These are phyloP conservation scores for Melanogrammus aeglefinus DNA, from an alignment of 2,797 vertebrate genomes.

Conservation along the genomic window DNA sequence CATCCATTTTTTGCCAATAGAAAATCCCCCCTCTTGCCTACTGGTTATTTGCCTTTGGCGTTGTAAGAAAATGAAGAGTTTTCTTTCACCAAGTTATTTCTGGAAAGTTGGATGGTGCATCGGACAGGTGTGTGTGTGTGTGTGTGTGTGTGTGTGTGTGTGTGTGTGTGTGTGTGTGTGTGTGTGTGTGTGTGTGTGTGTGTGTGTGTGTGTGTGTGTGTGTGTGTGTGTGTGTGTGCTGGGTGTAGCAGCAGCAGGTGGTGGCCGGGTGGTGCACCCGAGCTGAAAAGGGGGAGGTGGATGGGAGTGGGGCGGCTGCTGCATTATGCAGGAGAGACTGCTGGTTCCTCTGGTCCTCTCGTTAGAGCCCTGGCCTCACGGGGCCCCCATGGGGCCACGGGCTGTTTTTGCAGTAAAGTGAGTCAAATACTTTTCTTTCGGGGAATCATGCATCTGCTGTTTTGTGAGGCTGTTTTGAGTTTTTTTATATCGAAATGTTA, in stretches of 20 bases:
- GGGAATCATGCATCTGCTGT: neutral
- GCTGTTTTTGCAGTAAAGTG: no score
- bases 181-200: slow-evolving; percentile 6
- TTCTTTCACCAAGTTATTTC: slow-evolving; percentile 3
- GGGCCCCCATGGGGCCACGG: no score
- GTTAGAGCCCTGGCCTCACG: no score
- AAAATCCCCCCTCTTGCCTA: slow-evolving; percentile 24
- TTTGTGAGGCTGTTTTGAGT: neutral
- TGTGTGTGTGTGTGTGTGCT: neutral
- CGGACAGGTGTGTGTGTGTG: neutral
- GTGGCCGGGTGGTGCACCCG: neutral
- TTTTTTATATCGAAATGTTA: neutral
- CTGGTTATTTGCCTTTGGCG: slow-evolving; percentile 21
- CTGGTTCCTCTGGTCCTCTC: no score
- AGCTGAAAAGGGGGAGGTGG: neutral
- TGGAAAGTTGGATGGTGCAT: slow-evolving; percentile 23
- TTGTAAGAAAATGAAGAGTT: slow-evolving; percentile 15
- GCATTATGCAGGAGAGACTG: slow-evolving; percentile 2
- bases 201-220: neutral
- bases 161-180: neutral
- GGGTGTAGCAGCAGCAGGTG: slow-evolving; percentile 24
- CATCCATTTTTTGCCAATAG: neutral
- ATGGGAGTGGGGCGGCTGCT: neutral
- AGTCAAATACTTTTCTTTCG: neutral
- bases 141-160: slow-evolving; percentile 5